Evolutionary conservation across 2,113 vertebrate genomes (phyloP).

Genomic region (Amia ocellicauda): DNA sequence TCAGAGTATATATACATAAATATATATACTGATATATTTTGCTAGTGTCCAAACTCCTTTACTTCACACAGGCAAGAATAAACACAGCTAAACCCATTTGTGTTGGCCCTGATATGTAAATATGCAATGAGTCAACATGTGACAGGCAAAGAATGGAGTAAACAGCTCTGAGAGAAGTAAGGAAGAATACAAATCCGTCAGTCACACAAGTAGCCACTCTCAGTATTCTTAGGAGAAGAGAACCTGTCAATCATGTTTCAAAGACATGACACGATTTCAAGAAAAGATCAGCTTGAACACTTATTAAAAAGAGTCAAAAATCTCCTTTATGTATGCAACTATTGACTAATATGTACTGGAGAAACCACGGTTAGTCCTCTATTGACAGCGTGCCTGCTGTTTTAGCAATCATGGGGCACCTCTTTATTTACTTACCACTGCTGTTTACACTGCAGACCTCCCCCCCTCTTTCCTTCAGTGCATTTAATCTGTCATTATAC

Average conservation of each 20-base stretch:
- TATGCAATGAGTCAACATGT: no score
- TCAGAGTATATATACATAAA: no score
- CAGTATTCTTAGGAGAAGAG: conserved; percentile 37
- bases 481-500: conserved; percentile 4
- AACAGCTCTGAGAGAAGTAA: neutral
- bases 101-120: no score
- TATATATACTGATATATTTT: no score
- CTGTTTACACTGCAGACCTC: neutral
- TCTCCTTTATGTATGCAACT: conserved; percentile 28
- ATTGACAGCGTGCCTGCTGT: conserved; percentile 5
- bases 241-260: conserved; percentile 62
- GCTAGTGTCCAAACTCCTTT: no score
- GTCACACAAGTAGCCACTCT: conserved; percentile 43
- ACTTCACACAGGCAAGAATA: no score
- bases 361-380: neutral
- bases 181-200: conserved; percentile 47
- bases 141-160: neutral
- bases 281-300: conserved; percentile 60
- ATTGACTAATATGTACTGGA: neutral
- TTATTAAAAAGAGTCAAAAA: conserved; percentile 63
- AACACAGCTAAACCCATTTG: no score
- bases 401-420: neutral
- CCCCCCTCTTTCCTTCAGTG: conserved; percentile 1
- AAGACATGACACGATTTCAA: conserved; percentile 50
- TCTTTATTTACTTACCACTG: no score